Evolutionary conservation across 2,797 vertebrate genomes (phyloP).

Genomic region (Liasis olivaceus): DNA sequence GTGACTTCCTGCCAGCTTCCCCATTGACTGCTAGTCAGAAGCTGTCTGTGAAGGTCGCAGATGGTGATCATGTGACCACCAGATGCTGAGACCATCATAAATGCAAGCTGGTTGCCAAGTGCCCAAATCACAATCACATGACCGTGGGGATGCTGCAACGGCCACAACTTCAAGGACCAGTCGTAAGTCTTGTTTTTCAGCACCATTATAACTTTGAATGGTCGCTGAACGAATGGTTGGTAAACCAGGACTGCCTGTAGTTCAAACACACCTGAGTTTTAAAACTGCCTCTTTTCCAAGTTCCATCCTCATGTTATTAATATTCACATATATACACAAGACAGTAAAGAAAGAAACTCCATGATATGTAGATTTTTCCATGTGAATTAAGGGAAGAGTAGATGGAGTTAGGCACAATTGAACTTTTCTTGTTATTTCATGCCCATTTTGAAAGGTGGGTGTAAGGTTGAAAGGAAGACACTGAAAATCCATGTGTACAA

Average conservation of each 20-base stretch:
- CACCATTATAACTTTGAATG: neutral
- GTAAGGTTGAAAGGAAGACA: neutral
- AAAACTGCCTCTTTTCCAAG: neutral
- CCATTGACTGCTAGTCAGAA: neutral
- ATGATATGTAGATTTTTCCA: neutral
- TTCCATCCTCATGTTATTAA: neutral
- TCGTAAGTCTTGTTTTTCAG: neutral
- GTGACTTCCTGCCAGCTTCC: neutral
- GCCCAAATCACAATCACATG: neutral
- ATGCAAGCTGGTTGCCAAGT: neutral
- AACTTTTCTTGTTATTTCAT: neutral
- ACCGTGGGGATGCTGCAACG: neutral
- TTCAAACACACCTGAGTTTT: neutral
- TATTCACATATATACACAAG: neutral
- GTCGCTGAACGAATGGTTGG: neutral
- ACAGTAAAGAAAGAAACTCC: neutral
- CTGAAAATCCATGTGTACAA: neutral
- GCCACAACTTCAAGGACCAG: neutral
- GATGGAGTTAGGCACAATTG: neutral
- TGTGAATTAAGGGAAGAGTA: neutral
- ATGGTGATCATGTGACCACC: neutral
- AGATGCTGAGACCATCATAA: neutral
- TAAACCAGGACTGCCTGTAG: neutral
- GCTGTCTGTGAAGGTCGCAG: neutral
- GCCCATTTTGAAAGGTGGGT: neutral